Base-by-base conservation (phyloP, 2,797 vertebrate genomes). In the Oreochromis grahami region DNA sequence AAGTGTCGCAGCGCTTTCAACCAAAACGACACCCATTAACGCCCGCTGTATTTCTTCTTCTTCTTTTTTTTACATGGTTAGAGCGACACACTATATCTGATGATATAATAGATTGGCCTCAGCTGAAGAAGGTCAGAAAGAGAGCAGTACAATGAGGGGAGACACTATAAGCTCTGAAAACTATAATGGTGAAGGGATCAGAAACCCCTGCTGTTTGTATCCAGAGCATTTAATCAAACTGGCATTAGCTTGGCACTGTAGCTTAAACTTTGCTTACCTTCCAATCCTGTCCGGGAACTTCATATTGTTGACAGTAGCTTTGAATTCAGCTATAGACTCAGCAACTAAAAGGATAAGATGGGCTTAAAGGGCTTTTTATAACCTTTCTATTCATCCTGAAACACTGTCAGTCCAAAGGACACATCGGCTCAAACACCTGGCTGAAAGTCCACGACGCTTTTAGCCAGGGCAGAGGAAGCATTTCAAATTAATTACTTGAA, bases 271-370 rank as follows among this genome's bases (percentile, higher is more conserved):
- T 91, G 83, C 96, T 94, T 93, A 94, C 93, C 94, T 94, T 90
- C 89, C 89, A 94, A 94, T 95, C 94, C 93, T 10, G 76, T 80
- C 90, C 77, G 21, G 82, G 86, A 90, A 93, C 93, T 93, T 94
- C 92, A 92, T 93, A 93, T 94, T 92, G 90, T 93, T 91, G 93
- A 94, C 93, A 91, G 91, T 84, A 84, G 94, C 93, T 92, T 60
- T 36, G 34, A 85, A 92, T 92, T 91, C 93, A 92, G 38, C 87
- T 89, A 85, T 65, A 84, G 93, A 94, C 94, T 96, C 95, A 96
- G 94, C 95, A 96, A 96, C 86, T 96, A 91, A 94, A 94, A 86
- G 95, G 96, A 96, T 96, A 88, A 93, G 91, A 94, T 88, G 91
- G 88, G 90, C 93, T 96, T 95, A 94, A 89, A 88, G 80, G 72